These are phyloP conservation scores for Drosophila infuscata DNA, from an alignment of 2,888 invertebrate genomes.

Conservation along the genomic window DNA sequence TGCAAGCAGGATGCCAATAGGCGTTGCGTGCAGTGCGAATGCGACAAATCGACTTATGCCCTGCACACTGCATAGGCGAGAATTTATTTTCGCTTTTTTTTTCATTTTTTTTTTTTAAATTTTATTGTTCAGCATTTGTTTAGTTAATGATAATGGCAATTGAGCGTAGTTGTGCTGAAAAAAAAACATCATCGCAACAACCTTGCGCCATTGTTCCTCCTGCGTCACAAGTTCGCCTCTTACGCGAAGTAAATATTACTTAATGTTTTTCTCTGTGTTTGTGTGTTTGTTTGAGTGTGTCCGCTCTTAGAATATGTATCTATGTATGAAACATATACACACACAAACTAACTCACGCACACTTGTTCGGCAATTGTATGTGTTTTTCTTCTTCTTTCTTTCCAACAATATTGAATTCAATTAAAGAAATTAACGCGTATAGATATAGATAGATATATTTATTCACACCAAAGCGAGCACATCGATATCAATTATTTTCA, in stretches of 20 bases:
- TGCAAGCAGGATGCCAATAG: constrained; percentile 53
- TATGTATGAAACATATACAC: constrained; percentile 55
- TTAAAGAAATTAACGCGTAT: constrained; percentile 62
- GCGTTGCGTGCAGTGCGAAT: constrained; percentile 50
- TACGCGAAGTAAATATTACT: constrained; percentile 72
- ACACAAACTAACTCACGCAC: constrained; percentile 23
- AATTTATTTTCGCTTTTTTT: constrained; percentile 42
- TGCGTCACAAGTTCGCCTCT: constrained; percentile 32
- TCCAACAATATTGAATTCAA: constrained; percentile 67
- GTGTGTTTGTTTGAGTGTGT: constrained; percentile 65
- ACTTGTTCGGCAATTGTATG: constrained; percentile 21
- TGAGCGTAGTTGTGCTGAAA: constrained; percentile 46
- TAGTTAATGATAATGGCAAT: constrained; percentile 55
- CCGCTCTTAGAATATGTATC: constrained; percentile 72
- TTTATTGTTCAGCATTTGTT: constrained; percentile 60
- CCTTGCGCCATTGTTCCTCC: constrained; percentile 29
- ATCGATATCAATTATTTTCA: constrained; percentile 73
- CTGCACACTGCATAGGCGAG: constrained; percentile 52
- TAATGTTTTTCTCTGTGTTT: constrained; percentile 65
- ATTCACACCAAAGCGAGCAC: constrained; percentile 44
- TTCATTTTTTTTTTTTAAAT: constrained; percentile 38
- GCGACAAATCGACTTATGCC: constrained; percentile 49
- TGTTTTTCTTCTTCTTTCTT: constrained; percentile 39
- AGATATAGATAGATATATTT: constrained; percentile 32
- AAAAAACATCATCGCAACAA: constrained; percentile 42